Conservation (phyloP, 1,140 invertebrate species). For the Melipona quadrifasciata region DNA sequence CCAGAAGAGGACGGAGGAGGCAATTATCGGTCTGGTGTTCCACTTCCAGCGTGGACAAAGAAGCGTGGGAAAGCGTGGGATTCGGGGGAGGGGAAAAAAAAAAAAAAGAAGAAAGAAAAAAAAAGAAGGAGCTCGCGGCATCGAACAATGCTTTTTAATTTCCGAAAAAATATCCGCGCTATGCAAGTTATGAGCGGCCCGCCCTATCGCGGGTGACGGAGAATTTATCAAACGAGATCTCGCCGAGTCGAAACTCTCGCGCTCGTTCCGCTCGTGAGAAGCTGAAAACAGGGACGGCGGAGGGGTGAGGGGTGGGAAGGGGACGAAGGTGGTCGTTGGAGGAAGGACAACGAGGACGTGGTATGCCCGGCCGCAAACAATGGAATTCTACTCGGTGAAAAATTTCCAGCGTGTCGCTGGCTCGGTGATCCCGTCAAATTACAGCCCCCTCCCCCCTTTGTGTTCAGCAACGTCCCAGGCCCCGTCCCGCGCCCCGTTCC, state of each 20-base stretch:
- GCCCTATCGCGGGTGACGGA: neutral
- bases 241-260: neutral
- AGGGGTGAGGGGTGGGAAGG: no score
- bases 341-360: slow-evolving; percentile 9
- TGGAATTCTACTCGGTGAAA: slow-evolving; percentile 37
- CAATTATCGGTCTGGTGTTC: neutral
- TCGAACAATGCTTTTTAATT: slow-evolving; percentile 25
- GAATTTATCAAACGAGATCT: slow-evolving; percentile 28
- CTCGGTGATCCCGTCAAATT: slow-evolving; percentile 39
- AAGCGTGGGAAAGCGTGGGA: no score
- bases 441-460: neutral
- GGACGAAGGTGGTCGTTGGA: slow-evolving; percentile 15
- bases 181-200: slow-evolving; percentile 21
- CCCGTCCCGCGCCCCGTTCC: neutral
- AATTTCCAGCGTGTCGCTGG: slow-evolving; percentile 20
- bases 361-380: slow-evolving; percentile 24
- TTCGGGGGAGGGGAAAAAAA: neutral
- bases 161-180: neutral
- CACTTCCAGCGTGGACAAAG: neutral
- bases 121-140: neutral
- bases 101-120: no score
- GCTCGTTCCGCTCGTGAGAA: neutral
- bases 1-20: no score
- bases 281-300: neutral
- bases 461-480: neutral